Evolutionary conservation across 2,797 vertebrate species (phyloP).

Genomic region (Chelon auratus): DNA sequence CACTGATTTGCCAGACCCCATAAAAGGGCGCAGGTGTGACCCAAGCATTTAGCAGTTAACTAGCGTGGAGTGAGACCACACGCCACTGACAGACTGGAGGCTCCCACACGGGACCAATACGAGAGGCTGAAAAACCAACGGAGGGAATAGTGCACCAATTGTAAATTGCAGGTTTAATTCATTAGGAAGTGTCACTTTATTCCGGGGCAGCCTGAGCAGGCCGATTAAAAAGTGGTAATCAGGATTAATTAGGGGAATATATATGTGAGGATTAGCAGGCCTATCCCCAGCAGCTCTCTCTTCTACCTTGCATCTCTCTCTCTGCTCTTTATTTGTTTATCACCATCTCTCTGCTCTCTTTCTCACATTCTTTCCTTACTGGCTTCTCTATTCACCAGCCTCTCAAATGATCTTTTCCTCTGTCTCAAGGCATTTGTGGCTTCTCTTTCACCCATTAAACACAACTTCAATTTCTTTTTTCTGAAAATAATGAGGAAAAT

Average conservation of each 20-base stretch:
- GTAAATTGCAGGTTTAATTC: slow-evolving; percentile 82
- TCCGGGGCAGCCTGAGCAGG: slow-evolving; percentile 76
- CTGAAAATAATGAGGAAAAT: neutral
- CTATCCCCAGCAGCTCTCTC: slow-evolving; percentile 58
- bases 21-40: slow-evolving; percentile 83
- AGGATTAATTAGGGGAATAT: slow-evolving; percentile 87
- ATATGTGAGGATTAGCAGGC: slow-evolving; percentile 84
- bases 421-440: slow-evolving; percentile 9
- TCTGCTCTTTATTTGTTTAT: slow-evolving; percentile 36
- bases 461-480: neutral
- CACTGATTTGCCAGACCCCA: slow-evolving; percentile 74
- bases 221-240: slow-evolving; percentile 85
- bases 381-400: slow-evolving; percentile 2
- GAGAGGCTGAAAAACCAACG: slow-evolving; percentile 33
- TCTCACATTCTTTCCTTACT: slow-evolving; percentile 45
- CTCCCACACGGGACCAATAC: slow-evolving; percentile 66
- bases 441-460: slow-evolving; percentile 12
- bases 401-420: neutral
- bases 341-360: slow-evolving; percentile 33
- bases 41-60: slow-evolving; percentile 78
- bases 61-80: slow-evolving; percentile 78
- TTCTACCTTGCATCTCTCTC: slow-evolving; percentile 53
- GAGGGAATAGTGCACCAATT: slow-evolving; percentile 65
- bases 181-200: slow-evolving; percentile 87
- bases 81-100: slow-evolving; percentile 70